A percentile compares a stretch with the other conserved stretches of the same genome.
Evolutionary conservation across 2,797 vertebrate species (phyloP).

Genomic region (Ctenopoma multispine): DNA sequence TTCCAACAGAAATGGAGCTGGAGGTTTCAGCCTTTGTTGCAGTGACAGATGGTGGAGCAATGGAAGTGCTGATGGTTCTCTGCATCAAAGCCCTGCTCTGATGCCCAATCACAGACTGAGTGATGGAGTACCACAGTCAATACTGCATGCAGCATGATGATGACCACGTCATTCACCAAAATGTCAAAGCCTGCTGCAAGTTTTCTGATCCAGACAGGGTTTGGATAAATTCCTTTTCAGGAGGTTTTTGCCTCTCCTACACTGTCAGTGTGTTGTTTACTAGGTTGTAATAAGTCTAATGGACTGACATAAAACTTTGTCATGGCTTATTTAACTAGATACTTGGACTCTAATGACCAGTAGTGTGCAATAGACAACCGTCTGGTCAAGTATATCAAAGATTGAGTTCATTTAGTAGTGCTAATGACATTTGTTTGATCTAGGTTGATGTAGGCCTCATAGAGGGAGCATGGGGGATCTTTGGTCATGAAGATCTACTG

Average conservation of each 20-base stretch:
- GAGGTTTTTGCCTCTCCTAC: slow-evolving; percentile 24
- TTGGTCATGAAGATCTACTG: background rate
- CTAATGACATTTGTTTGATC: slow-evolving; percentile 6
- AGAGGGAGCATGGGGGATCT: background rate
- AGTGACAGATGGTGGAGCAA: slow-evolving; percentile 65
- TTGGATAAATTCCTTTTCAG: slow-evolving; percentile 25
- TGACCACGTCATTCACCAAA: slow-evolving; percentile 64
- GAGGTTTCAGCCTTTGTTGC: slow-evolving; percentile 37
- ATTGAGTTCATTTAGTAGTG: background rate
- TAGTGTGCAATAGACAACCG: background rate
- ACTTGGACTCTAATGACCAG: background rate
- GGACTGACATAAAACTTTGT: slow-evolving; percentile 25
- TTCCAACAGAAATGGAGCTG: slow-evolving; percentile 29
- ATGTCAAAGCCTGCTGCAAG: slow-evolving; percentile 66
- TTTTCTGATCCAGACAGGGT: slow-evolving; percentile 46
- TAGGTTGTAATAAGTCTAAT: slow-evolving; percentile 28
- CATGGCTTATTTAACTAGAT: slow-evolving; percentile 20
- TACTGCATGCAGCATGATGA: slow-evolving; percentile 57
- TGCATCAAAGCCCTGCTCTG: slow-evolving; percentile 60
- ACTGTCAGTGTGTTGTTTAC: slow-evolving; percentile 38
- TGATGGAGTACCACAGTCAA: slow-evolving; percentile 60
- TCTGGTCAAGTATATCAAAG: slow-evolving; percentile 1
- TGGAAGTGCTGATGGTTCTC: slow-evolving; percentile 60
- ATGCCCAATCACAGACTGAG: slow-evolving; percentile 61
- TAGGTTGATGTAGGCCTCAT: background rate